phyloP scores from a whole-genome alignment of 2,797 vertebrate genomes.

The Sebastes miniatus region DNA sequence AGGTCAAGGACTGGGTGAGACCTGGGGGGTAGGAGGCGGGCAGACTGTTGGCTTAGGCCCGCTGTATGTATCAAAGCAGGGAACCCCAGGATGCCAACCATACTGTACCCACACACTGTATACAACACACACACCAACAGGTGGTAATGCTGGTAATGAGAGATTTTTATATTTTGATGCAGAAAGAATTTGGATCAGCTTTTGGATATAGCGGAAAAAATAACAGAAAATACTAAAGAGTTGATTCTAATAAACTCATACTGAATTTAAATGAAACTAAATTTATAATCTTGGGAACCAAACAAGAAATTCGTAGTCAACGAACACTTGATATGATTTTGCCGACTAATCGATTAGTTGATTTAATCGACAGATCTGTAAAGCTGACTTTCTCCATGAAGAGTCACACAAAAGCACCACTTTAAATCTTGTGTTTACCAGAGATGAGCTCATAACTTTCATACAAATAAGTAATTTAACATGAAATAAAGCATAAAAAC shows the following conservation, averaged over 20 bases:
- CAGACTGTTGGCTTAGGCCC: conserved; percentile 74
- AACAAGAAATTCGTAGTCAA: neutral
- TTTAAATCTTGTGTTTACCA: no score
- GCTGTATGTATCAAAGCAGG: conserved; percentile 83
- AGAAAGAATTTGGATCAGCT: neutral
- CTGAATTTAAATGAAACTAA: neutral
- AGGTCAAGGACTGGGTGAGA: conserved; percentile 72
- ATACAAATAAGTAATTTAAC: no score
- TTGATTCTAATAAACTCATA: neutral
- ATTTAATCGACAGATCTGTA: no score
- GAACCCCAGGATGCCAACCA: conserved; percentile 80
- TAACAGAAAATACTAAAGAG: neutral
- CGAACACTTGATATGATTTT: no score
- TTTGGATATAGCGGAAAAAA: neutral
- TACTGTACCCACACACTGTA: conserved; percentile 75
- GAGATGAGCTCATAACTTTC: no score
- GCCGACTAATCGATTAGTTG: no score
- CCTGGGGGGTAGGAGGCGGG: conserved; percentile 69
- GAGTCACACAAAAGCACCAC: no score
- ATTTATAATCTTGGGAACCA: neutral
- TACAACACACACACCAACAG: conserved; percentile 53
- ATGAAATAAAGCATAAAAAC: no score
- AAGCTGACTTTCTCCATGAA: no score
- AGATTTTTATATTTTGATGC: neutral
- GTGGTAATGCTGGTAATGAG: conserved; percentile 62